Evolutionary conservation across 2,113 vertebrate species (phyloP), one percentile per base, ranked within the genome.

Genomic region (Apistogramma diplotaenia): DNA sequence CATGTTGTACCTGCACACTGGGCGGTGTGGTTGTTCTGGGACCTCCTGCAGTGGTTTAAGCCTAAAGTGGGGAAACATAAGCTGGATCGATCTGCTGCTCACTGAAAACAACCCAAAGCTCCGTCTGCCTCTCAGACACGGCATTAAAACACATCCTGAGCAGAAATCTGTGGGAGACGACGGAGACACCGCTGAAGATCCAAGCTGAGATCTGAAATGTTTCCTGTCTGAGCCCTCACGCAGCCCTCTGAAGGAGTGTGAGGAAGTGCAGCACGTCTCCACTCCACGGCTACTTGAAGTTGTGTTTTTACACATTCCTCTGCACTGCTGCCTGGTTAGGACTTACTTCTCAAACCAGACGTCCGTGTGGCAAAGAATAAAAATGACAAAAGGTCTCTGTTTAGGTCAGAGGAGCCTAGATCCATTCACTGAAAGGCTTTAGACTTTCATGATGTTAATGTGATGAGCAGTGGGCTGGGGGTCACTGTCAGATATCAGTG

Each of bases 381-480:
- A 43, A 46, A 25, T 46, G 15, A 46, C 61, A 65, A 37, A 46
- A 46, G 8, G 21, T 15, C 15, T 60, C 58, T 4, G 27, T 16
- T n/a, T 35, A 60, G 16, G 33, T 74, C 18, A 57, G 25, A 43
- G 21, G 25, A 25, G 11, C 5, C 51, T 56, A 56, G 1, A 16
- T 35, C 8, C 8, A 27, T 21, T 25, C 54, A n/a, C 13, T 43
- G 16, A 40, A 57, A 31, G 27, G 9, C 15, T 15, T 29, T 16
- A 57, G 54, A 33, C 72, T 13, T 15, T 15, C 19, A 33, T 9
- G 40, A 33, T 13, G 12, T 43, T 27, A 23, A 56, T 23, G 5
- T 7, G 25, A 29, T 49, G 21, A 56, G n/a, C 43, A 0, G 40
- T 0, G 11, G 11, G 25, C 27, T 46, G 29, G 33, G 1, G 0